Percentiles rank a stretch among this genome's conserved stretches.
phyloP scores from a whole-genome alignment of 2,113 vertebrate species.

The Amblyornis subalaris region DNA sequence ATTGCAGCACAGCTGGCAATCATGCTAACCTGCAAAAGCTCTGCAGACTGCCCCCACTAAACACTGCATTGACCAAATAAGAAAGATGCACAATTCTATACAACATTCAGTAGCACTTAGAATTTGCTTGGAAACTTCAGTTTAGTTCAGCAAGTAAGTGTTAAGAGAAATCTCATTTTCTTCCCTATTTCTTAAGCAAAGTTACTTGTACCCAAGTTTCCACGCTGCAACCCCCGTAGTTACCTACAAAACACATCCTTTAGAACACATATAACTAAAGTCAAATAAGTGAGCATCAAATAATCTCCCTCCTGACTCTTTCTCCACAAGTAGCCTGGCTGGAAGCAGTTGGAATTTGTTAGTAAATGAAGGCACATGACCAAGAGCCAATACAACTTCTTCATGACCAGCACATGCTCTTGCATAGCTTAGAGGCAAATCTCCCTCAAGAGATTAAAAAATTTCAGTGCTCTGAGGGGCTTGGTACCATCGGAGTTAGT shows the following conservation, averaged over 20 bases:
- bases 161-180: neutral
- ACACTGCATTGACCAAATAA: neutral
- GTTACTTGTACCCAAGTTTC: neutral
- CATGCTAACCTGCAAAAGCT: neutral
- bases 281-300: neutral
- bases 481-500: neutral
- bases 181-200: neutral
- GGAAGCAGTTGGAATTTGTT: neutral
- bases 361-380: neutral
- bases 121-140: neutral
- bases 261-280: neutral
- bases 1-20: neutral
- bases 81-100: neutral
- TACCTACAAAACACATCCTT: neutral
- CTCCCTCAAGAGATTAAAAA: neutral
- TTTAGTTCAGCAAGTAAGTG: neutral
- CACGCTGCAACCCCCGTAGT: rapidly evolving
- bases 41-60: neutral
- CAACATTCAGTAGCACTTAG: neutral
- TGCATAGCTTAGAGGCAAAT: neutral
- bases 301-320: neutral
- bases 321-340: neutral
- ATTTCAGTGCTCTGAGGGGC: neutral
- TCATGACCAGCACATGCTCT: rapidly evolving
- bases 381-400: neutral